Conservation (phyloP, 2,888 invertebrate genomes). For the Nephrocerus scutellatus region DNA sequence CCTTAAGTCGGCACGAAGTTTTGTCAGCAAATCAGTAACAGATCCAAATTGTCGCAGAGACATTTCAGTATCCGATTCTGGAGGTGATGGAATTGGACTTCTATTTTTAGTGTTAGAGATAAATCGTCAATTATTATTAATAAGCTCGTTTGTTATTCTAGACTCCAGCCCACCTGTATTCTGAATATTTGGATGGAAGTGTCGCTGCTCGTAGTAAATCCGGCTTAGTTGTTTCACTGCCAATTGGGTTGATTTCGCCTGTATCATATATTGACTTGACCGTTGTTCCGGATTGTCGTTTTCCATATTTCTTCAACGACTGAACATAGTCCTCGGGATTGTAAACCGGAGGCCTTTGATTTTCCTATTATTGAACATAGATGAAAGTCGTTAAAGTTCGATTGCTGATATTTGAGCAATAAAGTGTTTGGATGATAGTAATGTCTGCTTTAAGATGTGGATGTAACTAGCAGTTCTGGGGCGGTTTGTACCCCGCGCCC, state of each 20-base stretch:
- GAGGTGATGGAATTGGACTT: slow-evolving; percentile 61
- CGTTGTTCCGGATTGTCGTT: slow-evolving; percentile 33
- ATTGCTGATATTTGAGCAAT: neutral
- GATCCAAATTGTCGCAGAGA: slow-evolving; percentile 78
- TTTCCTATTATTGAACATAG: slow-evolving; percentile 53
- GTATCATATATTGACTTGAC: slow-evolving; percentile 45
- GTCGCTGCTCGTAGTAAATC: slow-evolving; percentile 39
- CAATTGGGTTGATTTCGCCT: no score
- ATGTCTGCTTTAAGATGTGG: no score
- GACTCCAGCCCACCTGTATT: slow-evolving; percentile 45
- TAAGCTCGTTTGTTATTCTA: neutral
- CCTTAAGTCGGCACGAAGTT: slow-evolving; percentile 76
- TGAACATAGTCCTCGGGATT: slow-evolving; percentile 83
- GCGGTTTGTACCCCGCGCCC: no score
- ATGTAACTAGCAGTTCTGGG: no score
- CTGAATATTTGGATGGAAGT: slow-evolving; percentile 42
- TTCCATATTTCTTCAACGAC: slow-evolving; percentile 72
- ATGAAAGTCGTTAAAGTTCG: no score
- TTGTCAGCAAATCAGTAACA: slow-evolving; percentile 78
- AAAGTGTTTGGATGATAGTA: no score
- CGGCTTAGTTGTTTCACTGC: no score
- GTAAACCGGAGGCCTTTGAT: slow-evolving; percentile 80
- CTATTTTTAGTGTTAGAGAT: slow-evolving; percentile 40
- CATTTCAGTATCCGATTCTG: slow-evolving; percentile 67
- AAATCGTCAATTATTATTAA: neutral